These are phyloP conservation scores for Drosophila cognata DNA, from an alignment of 2,888 invertebrate species.

Conservation along the genomic window DNA sequence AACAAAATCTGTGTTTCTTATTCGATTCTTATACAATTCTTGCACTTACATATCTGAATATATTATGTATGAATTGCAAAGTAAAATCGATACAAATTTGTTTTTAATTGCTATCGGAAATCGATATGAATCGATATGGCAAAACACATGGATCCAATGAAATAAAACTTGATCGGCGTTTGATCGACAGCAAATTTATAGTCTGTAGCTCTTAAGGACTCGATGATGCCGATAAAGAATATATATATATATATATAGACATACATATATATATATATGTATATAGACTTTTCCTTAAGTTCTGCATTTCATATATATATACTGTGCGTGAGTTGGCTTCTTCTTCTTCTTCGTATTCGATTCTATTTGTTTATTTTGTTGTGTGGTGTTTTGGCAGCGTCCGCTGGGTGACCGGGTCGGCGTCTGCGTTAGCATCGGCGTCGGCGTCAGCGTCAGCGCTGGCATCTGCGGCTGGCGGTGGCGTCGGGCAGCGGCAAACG, in stretches of 20 bases:
- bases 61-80: not conserved
- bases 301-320: not conserved
- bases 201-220: not conserved
- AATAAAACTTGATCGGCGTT: not conserved
- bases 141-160: not conserved
- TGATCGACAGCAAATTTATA: not conserved
- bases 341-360: not conserved
- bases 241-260: not conserved
- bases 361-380: constrained; percentile 14
- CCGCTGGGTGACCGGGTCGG: constrained; percentile 72
- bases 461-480: constrained; percentile 20
- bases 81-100: not conserved
- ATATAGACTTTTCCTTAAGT: not conserved
- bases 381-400: constrained; percentile 52
- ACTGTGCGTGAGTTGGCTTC: not conserved
- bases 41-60: not conserved
- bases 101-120: not conserved
- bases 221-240: not conserved
- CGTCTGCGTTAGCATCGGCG: constrained; percentile 34
- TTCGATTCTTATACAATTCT: not conserved
- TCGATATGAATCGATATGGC: not conserved
- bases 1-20: not conserved
- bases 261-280: not conserved
- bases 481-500: constrained; percentile 19
- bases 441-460: constrained; percentile 29